Evolutionary conservation across 2,888 invertebrate species (phyloP), one percentile per base, ranked within the genome.

Genomic region (Xestobium rufovillosum): DNA sequence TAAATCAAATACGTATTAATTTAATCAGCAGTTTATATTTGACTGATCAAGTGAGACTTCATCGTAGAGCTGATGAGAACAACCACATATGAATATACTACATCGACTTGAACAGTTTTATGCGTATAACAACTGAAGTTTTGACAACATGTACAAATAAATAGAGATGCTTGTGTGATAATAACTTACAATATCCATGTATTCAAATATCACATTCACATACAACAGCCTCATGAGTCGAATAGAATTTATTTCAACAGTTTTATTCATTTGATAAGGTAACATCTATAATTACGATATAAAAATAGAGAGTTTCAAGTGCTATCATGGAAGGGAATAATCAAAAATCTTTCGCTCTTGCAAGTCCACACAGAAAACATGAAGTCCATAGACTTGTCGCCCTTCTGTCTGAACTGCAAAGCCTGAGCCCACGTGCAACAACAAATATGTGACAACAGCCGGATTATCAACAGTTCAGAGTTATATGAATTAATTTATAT

Each of bases 151-250:
- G 56, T 60, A 62, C 59, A 61, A 62, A 62, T 61, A 61, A 62
- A 61, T 60, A 59, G 52, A 51, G 51, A 57, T 56, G 54, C 51
- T 48, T 48, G 48, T 51, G 52, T 56, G 53, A 55, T 55, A 55
- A 53, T 55, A 54, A 54, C 55, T 58, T 59, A 57, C 56, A 61
- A 62, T 60, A 61, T 60, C 57, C 59, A 60, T 58, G 60, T 63
- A 61, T 61, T 59, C 61, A 60, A 57, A 66, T 67, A 66, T 67
- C 67, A 67, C 66, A 67, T 66, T 65, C 60, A 67, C 56, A 61
- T 55, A 64, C 59, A 61, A 65, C 65, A 66, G 65, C 63, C 65
- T 65, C 56, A 57, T 56, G 50, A 57, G 53, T 58, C 50, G 51
- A 55, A 53, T 41, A 41, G 50, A 48, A 52, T 48, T 50, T 49